Evolutionary conservation across 2,888 invertebrate genomes (phyloP).

Genomic region (Diarsia brunnea): DNA sequence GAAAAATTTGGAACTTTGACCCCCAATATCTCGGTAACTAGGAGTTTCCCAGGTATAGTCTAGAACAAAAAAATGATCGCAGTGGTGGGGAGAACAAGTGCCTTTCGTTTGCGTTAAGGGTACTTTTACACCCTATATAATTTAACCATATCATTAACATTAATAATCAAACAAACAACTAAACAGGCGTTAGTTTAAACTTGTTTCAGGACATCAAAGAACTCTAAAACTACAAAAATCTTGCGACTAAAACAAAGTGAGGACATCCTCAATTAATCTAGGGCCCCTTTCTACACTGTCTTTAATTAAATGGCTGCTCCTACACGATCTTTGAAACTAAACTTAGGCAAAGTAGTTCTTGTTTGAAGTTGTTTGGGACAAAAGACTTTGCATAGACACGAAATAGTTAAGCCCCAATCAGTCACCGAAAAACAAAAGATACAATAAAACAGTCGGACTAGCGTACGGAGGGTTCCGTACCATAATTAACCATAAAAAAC

Average conservation of each 20-base stretch:
- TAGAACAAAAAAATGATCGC: no score
- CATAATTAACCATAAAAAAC: neutral
- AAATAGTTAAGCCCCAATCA: constrained; percentile 30
- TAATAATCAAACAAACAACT: neutral
- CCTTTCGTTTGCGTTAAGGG: no score
- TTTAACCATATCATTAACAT: neutral
- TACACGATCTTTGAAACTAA: constrained; percentile 43
- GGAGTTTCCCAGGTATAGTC: no score
- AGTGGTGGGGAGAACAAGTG: no score
- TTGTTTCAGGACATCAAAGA: constrained; percentile 3
- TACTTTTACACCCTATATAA: no score
- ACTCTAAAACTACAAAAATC: constrained; percentile 30
- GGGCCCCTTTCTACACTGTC: constrained; percentile 18
- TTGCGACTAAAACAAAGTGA: constrained; percentile 16
- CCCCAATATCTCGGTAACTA: no score
- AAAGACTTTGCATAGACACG: constrained; percentile 5
- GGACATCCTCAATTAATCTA: constrained; percentile 36
- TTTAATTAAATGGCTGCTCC: constrained; percentile 46
- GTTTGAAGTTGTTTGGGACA: constrained; percentile 18
- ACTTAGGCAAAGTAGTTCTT: constrained; percentile 33
- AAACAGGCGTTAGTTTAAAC: neutral
- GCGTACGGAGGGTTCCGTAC: neutral
- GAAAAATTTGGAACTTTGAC: no score
- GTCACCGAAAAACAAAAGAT: constrained; percentile 39
- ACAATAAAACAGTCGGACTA: constrained; percentile 8